These are phyloP conservation scores for Brenthis ino DNA, from an alignment of 2,888 invertebrate species.

Conservation along the genomic window DNA sequence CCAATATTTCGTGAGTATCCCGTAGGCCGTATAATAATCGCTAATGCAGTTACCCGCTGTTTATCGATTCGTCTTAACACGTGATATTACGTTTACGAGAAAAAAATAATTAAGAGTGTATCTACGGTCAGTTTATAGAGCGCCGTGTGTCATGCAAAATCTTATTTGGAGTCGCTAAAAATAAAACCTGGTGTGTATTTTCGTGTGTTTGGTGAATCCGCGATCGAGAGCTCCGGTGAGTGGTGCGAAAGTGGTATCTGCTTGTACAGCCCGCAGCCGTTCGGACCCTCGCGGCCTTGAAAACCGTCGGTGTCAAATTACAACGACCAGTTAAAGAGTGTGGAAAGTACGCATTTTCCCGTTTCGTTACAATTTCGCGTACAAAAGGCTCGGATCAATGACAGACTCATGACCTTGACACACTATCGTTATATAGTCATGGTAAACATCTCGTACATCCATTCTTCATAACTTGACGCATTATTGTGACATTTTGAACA, in stretches of 20 bases:
- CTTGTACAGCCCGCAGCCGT: no score
- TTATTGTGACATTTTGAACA: conserved; percentile 13
- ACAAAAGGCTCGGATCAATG: conserved; percentile 30
- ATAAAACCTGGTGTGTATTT: conserved; percentile 64
- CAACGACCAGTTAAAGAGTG: conserved; percentile 16
- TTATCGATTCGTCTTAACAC: conserved; percentile 60
- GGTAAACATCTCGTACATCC: conserved; percentile 16
- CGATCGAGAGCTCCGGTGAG: conserved; percentile 64
- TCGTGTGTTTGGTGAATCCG: conserved; percentile 75
- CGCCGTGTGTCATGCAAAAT: conserved; percentile 62
- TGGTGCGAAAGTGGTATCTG: conserved; percentile 62
- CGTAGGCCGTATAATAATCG: conserved; percentile 53
- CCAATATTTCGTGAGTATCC: conserved; percentile 70
- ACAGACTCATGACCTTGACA: conserved; percentile 32
- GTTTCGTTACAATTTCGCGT: not conserved
- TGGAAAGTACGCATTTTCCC: conserved; percentile 9
- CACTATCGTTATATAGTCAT: conserved; percentile 20
- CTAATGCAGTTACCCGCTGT: conserved; percentile 50
- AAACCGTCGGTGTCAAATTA: conserved; percentile 41
- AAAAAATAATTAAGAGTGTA: conserved; percentile 48
- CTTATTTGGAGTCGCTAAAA: conserved; percentile 66
- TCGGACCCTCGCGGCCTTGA: conserved; percentile 37
- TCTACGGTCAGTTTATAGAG: conserved; percentile 44
- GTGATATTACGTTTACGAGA: conserved; percentile 49
- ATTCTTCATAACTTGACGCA: not conserved